Conservation (phyloP, 2,888 invertebrate species). For the Hydropsyche betteni region DNA sequence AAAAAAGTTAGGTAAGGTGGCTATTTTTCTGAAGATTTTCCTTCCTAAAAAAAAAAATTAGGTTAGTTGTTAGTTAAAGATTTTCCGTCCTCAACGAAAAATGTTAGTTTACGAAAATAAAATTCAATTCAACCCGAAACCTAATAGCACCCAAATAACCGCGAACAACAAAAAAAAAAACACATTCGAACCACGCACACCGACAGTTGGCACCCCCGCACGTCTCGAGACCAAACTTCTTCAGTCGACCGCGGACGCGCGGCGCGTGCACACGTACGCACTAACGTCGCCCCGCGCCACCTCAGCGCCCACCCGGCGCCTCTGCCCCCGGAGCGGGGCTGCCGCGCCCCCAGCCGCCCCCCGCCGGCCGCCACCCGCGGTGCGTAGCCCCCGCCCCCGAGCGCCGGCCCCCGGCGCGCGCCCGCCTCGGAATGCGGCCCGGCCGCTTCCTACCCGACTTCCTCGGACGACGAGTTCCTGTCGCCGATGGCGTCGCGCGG, state of each 20-base stretch:
- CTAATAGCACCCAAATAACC: too few species aligned
- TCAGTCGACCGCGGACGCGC: constrained; percentile 13
- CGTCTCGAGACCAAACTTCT: constrained; percentile 14
- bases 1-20: too few species aligned
- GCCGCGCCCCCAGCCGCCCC: neutral
- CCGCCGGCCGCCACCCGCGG: neutral
- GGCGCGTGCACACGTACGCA: neutral
- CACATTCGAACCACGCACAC: neutral
- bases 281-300: neutral
- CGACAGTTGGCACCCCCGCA: neutral
- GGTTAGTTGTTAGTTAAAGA: too few species aligned
- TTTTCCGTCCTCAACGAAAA: too few species aligned
- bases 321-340: neutral
- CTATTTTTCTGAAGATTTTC: too few species aligned
- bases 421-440: constrained; percentile 10
- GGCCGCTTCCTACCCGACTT: constrained; percentile 28
- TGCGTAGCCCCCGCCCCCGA: neutral
- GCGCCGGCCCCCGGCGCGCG: too few species aligned
- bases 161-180: too few species aligned
- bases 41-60: too few species aligned
- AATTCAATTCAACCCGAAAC: too few species aligned
- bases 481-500: too few species aligned
- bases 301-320: neutral
- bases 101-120: too few species aligned
- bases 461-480: constrained; percentile 23